phyloP scores from a whole-genome alignment of 2,888 invertebrate species.

The Tromatobia lineatoria region DNA sequence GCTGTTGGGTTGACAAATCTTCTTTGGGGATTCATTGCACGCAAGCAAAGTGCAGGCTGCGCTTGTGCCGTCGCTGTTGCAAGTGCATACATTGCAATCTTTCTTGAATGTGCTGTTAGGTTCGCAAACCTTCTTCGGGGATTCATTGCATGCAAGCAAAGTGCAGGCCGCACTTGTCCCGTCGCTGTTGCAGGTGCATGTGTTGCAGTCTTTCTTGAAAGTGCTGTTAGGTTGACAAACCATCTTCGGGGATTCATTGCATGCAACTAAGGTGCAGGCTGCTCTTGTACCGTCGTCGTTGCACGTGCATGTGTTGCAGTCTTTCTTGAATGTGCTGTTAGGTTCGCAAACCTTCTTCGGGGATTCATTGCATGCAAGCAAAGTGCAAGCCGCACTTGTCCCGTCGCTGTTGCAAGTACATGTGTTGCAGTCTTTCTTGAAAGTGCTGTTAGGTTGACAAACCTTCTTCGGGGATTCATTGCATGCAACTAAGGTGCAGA shows the following conservation, averaged over 20 bases:
- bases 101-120: not conserved
- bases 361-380: too few species aligned
- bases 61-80: not conserved
- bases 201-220: constrained; percentile 86
- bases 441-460: not conserved
- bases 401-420: too few species aligned
- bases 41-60: not conserved
- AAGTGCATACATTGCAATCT: not conserved
- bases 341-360: not conserved
- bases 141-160: not conserved
- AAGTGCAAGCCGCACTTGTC: too few species aligned
- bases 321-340: not conserved
- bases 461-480: too few species aligned
- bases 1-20: too few species aligned
- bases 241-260: too few species aligned
- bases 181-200: constrained; percentile 86
- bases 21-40: too few species aligned
- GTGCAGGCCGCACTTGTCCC: constrained; percentile 76
- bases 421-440: too few species aligned
- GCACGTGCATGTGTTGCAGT: not conserved
- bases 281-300: not conserved
- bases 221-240: constrained; percentile 85
- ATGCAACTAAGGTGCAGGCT: constrained; percentile 62
- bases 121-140: not conserved
- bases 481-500: too few species aligned